phyloP scores from a whole-genome alignment of 2,113 vertebrate genomes.

The Kryptolebias marmoratus region DNA sequence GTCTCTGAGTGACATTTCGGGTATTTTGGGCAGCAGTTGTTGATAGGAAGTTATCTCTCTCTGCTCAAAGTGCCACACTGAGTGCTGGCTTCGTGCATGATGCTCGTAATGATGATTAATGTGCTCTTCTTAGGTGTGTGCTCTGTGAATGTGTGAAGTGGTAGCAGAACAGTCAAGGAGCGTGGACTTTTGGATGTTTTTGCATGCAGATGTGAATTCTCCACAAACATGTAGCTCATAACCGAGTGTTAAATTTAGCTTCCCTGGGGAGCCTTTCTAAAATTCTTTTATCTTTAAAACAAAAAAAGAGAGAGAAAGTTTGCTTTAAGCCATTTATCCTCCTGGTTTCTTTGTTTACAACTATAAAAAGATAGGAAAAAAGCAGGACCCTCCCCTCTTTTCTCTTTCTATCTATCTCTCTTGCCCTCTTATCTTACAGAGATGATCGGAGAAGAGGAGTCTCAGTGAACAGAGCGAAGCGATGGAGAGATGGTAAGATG shows the following conservation, averaged over 20 bases:
- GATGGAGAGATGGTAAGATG: slow-evolving; percentile 86
- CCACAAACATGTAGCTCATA: slow-evolving; percentile 44
- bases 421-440: slow-evolving; percentile 63
- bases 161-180: slow-evolving; percentile 15
- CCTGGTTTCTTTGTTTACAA: slow-evolving; percentile 54
- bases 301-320: slow-evolving; percentile 36
- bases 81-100: slow-evolving; percentile 52
- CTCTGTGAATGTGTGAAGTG: slow-evolving; percentile 42
- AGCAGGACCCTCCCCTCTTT: slow-evolving; percentile 55
- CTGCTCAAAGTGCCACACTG: slow-evolving; percentile 56
- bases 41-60: slow-evolving; percentile 60
- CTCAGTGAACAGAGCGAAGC: slow-evolving; percentile 81
- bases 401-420: slow-evolving; percentile 41
- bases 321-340: slow-evolving; percentile 35
- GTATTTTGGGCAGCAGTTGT: slow-evolving; percentile 55
- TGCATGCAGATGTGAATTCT: slow-evolving; percentile 51
- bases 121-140: slow-evolving; percentile 64
- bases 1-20: slow-evolving; percentile 60
- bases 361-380: slow-evolving; percentile 50
- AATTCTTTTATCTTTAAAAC: background rate
- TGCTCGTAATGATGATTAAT: slow-evolving; percentile 64
- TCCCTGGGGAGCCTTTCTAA: slow-evolving; percentile 16
- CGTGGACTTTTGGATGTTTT: slow-evolving; percentile 42
- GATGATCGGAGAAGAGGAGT: slow-evolving; percentile 78
- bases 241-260: slow-evolving; percentile 52